Evolutionary conservation across 2,113 vertebrate genomes (phyloP), one percentile per base, ranked within the genome.

Genomic region (Lasiurus borealis): DNA sequence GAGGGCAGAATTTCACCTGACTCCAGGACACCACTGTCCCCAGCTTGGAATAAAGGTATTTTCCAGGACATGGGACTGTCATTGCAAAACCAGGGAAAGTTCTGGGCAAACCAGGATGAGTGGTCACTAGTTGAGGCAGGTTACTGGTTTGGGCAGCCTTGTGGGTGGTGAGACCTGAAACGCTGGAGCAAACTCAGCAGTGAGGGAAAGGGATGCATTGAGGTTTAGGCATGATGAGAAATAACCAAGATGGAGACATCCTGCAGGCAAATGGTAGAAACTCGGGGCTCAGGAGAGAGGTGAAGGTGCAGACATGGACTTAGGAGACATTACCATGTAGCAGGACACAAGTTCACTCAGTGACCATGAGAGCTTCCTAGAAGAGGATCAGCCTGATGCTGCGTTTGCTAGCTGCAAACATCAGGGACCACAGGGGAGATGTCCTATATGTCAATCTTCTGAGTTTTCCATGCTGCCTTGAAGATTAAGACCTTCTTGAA

Each of bases 151-250:
- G 34, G 52, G 40, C 21, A 36, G 6, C 46, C 46, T 59, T 18
- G 12, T 29, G 46, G 62, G 46, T 31, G 46, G 46, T 66, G 31
- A 94, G 75, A 73, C 52, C 25, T 34, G 23, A 66, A 88, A 40
- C 1, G 8, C 0, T 4, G 9, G 36, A 14, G n/a, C 40, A 5
- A n/a, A 8, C 10, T 2, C 16, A 19, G 52, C 3, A 19, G 50
- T n/a, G 6, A 0, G 0, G 50, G 31, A 46, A 81, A 52, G 23
- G 7, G 31, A 72, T 2, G 8, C 2, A 18, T 0, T 5, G 19
- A 66, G 46, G 36, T 40, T 88, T 25, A 27, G 34, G 73, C 34
- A 44, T 21, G 18, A 77, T 2, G 2, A 44, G 25, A 77, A 66
- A 40, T 10, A 27, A 1, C 4, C 8, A 23, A 46, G 13, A 46